Evolutionary conservation across 2,888 invertebrate genomes (phyloP).

Genomic region (Chelonus formosanus): DNA sequence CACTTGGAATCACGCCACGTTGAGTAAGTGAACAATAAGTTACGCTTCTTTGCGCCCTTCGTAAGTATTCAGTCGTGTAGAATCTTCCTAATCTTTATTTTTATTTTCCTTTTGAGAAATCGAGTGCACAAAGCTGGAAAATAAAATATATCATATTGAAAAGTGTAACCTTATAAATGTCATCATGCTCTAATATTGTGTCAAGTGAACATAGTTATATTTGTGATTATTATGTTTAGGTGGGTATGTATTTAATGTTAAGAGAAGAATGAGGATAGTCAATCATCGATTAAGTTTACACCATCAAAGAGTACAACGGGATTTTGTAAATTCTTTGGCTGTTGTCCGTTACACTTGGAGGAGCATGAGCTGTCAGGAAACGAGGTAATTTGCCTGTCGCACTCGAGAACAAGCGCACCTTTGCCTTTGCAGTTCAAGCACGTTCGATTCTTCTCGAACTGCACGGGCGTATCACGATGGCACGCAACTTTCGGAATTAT

Average conservation of each 20-base stretch:
- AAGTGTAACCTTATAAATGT: too few species aligned
- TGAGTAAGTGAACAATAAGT: slow-evolving; percentile 37
- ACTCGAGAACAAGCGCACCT: slow-evolving; percentile 37
- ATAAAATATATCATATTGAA: neutral
- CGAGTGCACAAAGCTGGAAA: slow-evolving; percentile 18
- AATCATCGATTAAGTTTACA: slow-evolving; percentile 25
- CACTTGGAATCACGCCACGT: slow-evolving; percentile 43
- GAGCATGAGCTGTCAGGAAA: slow-evolving; percentile 54
- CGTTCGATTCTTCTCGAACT: slow-evolving; percentile 26
- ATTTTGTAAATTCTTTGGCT: slow-evolving; percentile 43
- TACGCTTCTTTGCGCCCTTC: slow-evolving; percentile 45
- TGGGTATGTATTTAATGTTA: too few species aligned
- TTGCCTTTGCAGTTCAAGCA: slow-evolving; percentile 25
- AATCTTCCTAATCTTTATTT: too few species aligned
- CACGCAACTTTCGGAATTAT: slow-evolving; percentile 33
- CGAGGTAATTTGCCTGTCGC: slow-evolving; percentile 63
- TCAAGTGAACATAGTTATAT: too few species aligned
- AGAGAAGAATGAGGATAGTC: slow-evolving; percentile 8
- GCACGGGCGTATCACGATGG: slow-evolving; percentile 30
- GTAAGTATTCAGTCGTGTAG: too few species aligned
- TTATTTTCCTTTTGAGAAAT: slow-evolving; percentile 6
- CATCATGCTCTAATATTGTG: too few species aligned
- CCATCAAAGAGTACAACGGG: slow-evolving; percentile 29
- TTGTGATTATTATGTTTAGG: too few species aligned
- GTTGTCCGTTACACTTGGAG: slow-evolving; percentile 45